Percentiles rank a stretch among this genome's conserved stretches.
These are phyloP conservation scores for Spondyliosoma cantharus DNA, from an alignment of 2,797 vertebrate genomes.

Conservation along the genomic window DNA sequence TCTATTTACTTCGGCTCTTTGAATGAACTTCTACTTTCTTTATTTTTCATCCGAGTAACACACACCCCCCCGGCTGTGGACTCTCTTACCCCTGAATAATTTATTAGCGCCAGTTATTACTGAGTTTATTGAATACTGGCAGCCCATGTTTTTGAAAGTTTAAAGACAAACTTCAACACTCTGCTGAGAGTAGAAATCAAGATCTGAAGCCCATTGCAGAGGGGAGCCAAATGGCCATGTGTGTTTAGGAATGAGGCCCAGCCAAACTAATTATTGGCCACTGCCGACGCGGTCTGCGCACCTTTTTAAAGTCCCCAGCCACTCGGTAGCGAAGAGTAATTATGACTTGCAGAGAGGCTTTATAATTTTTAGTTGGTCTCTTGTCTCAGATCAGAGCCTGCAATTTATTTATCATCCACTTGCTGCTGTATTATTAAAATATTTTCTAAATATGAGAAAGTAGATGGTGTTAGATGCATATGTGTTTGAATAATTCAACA, in stretches of 20 bases:
- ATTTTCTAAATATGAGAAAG: not conserved
- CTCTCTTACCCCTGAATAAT: slow-evolving; percentile 10
- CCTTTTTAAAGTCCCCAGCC: slow-evolving; percentile 50
- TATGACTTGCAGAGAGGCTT: slow-evolving; percentile 37
- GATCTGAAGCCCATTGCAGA: not conserved
- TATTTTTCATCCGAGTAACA: not conserved
- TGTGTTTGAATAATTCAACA: slow-evolving; percentile 18
- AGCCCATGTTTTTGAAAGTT: slow-evolving; percentile 1
- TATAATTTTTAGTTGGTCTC: slow-evolving; percentile 31
- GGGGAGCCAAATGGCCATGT: not conserved
- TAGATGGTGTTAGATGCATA: not conserved
- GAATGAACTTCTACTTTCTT: not conserved
- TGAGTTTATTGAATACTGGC: not conserved
- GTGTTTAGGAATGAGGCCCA: not conserved
- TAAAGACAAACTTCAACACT: slow-evolving; percentile 8
- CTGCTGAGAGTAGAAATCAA: not conserved
- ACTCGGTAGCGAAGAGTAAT: slow-evolving; percentile 58
- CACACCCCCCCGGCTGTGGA: not conserved
- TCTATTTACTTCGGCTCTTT: not conserved
- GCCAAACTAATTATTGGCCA: slow-evolving; percentile 32
- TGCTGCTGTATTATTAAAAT: not conserved
- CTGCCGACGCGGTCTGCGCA: slow-evolving; percentile 10
- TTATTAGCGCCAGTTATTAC: slow-evolving; percentile 15
- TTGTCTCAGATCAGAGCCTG: slow-evolving; percentile 22
- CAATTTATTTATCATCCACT: slow-evolving; percentile 3